A percentile compares a stretch with the other conserved stretches of the same genome.
Conservation (phyloP, 2,888 invertebrate species). For the Tanypteryx hageni region DNA sequence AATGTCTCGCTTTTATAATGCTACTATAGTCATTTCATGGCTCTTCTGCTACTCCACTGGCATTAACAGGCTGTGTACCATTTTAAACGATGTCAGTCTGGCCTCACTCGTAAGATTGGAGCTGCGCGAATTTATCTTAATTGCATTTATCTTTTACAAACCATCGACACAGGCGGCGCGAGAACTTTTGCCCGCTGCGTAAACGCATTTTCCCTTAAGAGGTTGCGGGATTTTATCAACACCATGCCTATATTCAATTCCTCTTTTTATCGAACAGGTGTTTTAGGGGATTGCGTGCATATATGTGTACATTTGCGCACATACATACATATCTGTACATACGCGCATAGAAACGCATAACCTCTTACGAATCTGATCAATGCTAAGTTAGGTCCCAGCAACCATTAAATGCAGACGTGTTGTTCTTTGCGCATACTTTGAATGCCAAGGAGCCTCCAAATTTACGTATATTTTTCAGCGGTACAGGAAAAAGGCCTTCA, state of each 20-base stretch:
- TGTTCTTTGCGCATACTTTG: neutral
- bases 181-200: neutral
- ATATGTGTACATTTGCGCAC: too few relatives aligned
- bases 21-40: too few relatives aligned
- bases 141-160: neutral
- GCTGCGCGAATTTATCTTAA: neutral
- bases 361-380: too few relatives aligned
- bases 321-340: too few relatives aligned
- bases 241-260: neutral
- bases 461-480: slow-evolving; percentile 17
- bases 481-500: slow-evolving; percentile 1
- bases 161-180: neutral
- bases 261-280: neutral
- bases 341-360: too few relatives aligned
- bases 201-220: neutral
- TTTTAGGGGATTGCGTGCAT: too few relatives aligned
- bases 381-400: neutral
- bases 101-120: neutral
- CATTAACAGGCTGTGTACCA: too few relatives aligned
- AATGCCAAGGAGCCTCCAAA: neutral
- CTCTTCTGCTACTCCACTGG: too few relatives aligned
- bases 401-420: neutral
- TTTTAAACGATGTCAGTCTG: neutral
- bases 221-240: neutral
- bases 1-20: too few relatives aligned